These are phyloP conservation scores for Aphaenogaster floridana DNA, from an alignment of 1,140 invertebrate genomes.

Conservation along the genomic window DNA sequence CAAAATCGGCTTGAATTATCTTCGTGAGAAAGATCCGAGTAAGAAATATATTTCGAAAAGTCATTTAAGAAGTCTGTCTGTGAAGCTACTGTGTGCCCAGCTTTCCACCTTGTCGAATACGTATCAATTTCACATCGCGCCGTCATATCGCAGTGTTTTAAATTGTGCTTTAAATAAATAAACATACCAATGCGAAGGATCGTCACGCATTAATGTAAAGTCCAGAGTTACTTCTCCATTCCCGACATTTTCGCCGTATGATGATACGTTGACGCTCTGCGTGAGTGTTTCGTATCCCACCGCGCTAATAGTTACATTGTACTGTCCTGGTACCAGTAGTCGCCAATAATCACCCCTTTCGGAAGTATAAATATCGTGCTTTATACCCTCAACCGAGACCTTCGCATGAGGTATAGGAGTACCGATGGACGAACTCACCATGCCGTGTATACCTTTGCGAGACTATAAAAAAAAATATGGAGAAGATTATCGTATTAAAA, in stretches of 20 bases:
- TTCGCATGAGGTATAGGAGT: slow-evolving; percentile 91
- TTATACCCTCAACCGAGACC: slow-evolving; percentile 91
- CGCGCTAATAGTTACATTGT: slow-evolving; percentile 93
- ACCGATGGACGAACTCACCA: slow-evolving; percentile 93
- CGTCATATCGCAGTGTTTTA: background rate
- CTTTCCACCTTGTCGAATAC: background rate
- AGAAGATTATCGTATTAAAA: slow-evolving; percentile 27
- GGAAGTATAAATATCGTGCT: slow-evolving; percentile 91
- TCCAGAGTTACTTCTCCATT: slow-evolving; percentile 90
- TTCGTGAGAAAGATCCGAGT: background rate
- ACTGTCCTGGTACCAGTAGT: slow-evolving; percentile 94
- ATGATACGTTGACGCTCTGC: slow-evolving; percentile 88
- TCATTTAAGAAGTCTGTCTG: background rate
- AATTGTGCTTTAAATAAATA: slow-evolving; percentile 32
- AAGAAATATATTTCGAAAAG: background rate
- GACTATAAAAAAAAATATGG: slow-evolving; percentile 87
- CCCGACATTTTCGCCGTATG: slow-evolving; percentile 54
- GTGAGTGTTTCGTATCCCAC: slow-evolving; percentile 90
- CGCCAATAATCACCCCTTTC: slow-evolving; percentile 97
- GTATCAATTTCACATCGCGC: background rate
- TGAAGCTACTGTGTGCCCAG: background rate
- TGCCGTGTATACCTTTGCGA: slow-evolving; percentile 95
- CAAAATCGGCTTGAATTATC: slow-evolving; percentile 18
- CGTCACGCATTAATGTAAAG: slow-evolving; percentile 93
- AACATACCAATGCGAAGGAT: slow-evolving; percentile 91